These are phyloP conservation scores for Trimorus sp. DNA, from an alignment of 2,888 invertebrate species.

Conservation along the genomic window DNA sequence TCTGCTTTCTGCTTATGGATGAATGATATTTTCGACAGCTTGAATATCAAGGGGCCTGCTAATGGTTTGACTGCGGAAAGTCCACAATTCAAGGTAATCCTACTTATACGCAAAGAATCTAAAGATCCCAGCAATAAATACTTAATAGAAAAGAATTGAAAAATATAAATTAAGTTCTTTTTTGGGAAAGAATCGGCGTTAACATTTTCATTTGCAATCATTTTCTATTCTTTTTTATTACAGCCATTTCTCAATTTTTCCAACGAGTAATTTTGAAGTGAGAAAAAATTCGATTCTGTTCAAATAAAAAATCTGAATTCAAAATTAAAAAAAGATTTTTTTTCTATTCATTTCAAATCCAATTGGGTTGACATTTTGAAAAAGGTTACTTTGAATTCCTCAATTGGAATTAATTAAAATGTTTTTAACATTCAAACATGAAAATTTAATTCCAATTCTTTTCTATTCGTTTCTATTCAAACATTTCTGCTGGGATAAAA, in stretches of 20 bases:
- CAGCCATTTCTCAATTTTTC: neutral
- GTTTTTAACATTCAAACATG: too few species aligned
- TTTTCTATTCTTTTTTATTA: neutral
- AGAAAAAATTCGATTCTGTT: too few species aligned
- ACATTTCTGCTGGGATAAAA: too few species aligned
- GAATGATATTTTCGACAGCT: slow-evolving; percentile 9
- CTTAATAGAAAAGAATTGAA: neutral
- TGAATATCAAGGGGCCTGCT: neutral
- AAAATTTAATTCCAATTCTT: too few species aligned
- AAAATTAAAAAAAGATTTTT: too few species aligned
- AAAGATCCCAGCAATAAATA: neutral
- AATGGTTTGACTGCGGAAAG: neutral
- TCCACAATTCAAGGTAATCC: neutral
- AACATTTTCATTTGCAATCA: neutral
- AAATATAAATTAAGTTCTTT: neutral
- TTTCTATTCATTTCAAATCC: too few species aligned
- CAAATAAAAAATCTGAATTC: too few species aligned
- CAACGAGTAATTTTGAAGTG: neutral
- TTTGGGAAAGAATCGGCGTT: neutral
- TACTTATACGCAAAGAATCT: neutral
- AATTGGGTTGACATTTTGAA: too few species aligned
- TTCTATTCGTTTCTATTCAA: too few species aligned
- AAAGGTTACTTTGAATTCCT: too few species aligned
- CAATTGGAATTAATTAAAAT: too few species aligned
- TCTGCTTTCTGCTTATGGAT: slow-evolving; percentile 2